Evolutionary conservation across 1,140 invertebrate species (phyloP).

Genomic region (Diachasma alloeum): DNA sequence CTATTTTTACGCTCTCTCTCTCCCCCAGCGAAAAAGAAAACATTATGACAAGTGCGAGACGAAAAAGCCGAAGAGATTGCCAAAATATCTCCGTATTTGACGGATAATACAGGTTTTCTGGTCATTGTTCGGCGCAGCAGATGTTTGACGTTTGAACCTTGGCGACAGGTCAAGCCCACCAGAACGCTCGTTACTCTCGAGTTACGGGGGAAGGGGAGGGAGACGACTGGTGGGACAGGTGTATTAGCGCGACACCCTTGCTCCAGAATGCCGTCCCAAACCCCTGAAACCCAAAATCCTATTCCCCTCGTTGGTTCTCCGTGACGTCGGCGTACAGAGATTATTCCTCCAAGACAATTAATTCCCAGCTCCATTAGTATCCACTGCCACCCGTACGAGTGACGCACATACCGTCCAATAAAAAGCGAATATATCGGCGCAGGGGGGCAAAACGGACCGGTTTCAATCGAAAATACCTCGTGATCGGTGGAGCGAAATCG

Average conservation of each 20-base stretch:
- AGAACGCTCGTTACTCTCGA: background rate
- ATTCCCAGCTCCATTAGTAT: background rate
- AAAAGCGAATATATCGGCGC: background rate
- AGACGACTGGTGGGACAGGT: background rate
- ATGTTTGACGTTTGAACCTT: constrained; percentile 12
- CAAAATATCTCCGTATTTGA: background rate
- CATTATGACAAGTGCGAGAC: background rate
- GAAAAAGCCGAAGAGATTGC: background rate
- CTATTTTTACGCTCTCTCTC: background rate
- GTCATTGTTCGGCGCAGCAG: constrained; percentile 13
- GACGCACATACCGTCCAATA: background rate
- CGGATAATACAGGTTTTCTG: background rate
- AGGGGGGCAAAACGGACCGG: background rate
- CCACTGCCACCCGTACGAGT: background rate
- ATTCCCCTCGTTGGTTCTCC: background rate
- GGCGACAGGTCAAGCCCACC: constrained; percentile 15
- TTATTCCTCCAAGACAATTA: background rate
- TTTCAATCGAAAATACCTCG: no score
- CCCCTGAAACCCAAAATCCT: background rate
- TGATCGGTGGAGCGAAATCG: no score
- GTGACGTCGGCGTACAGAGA: no score
- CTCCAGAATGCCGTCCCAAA: background rate
- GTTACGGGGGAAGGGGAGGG: background rate
- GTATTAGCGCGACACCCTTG: background rate
- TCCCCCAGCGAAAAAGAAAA: background rate